Evolutionary conservation across 2,113 vertebrate species (phyloP), one percentile per base, ranked within the genome.

Genomic region (Edolisoma coerulescens): DNA sequence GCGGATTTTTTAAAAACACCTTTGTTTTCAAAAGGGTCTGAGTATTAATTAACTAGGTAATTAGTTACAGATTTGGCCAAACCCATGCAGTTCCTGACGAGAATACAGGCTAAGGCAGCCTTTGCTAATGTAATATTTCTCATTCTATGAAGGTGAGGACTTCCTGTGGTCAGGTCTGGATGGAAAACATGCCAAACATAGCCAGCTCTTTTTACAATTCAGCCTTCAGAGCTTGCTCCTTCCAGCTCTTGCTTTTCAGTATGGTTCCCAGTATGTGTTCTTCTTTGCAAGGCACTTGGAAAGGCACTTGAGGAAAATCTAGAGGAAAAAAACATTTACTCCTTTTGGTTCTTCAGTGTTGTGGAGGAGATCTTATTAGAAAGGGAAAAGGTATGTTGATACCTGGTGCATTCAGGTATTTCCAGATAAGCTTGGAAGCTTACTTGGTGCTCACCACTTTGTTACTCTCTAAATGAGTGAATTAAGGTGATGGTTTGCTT

Each of bases 1-100:
- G 27, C 1, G 3, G 15, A 1, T 15, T 73, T 79, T 59, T 52
- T 30, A 22, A 3, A 42, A 44, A 47, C 0, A 7, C 6, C 4
- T 35, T 59, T 64, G 6, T 84, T 91, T 68, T 47, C 39, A 20
- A 23, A 59, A 32, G 13, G 44, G 4, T 39, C 23, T 47, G 27
- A 12, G 10, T 69, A 42, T 33, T 81, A 35, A 45, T 61, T 91
- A 61, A n/a, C 15, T 56, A n/a, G 23, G 13, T 37, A 63, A 37
- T 49, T 33, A 76, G 18, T 79, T 89, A 32, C 1, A 54, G 45
- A n/a, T 35, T 30, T 21, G 18, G 59, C 45, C 59, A 73, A 90
- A 64, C 41, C 28, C 3, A 3, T 35, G 18, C 21, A 9, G 41
- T 56, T 79, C 79, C 16, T 82, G 20, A n/a, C 65, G 53, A 52